Base-by-base conservation (phyloP, 2,888 invertebrate genomes). In the Yponomeuta evonymella region DNA sequence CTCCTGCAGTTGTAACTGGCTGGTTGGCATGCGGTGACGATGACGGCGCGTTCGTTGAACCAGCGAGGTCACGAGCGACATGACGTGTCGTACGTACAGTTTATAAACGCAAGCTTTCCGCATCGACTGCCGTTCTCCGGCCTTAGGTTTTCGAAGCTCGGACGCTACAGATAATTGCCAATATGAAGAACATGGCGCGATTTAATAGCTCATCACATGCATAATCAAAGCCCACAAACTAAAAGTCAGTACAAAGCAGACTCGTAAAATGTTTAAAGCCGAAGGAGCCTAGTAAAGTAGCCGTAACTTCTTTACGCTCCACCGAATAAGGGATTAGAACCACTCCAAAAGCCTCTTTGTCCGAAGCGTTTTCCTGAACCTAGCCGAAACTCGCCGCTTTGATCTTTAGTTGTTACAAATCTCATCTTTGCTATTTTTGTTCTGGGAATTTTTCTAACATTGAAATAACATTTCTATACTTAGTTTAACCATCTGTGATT, bases 41-140 rank as follows among this genome's bases (percentile, higher is more conserved):
- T 87, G 88, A 86, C 87, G 87, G 78, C 78, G 82, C 90, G 91
- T 89, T 86, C 91, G 87, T 91, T 92, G 91, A 91, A 89, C 91
- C 85, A 83, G 73, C 85, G 91, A 89, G 91, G 90, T 91, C 91
- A 91, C 87, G 89, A 90, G 86, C 90, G 88, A 75, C 80, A 82
- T 88, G 87, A 87, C 87, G 87, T 83, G 84, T 80, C 79, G 78
- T 73, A 80, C 78, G 11, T 58, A 58, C 33, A 29, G 9, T 58
- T 80, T 81, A 80, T 80, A 77, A 82, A 82, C 80, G 80, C 82
- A 81, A 71, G 79, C 79, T 81, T 73, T 75, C 72, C 75, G 71
- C 51, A 58, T 15, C 51, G 51, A 15, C 66, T 71, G 71, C 66
- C 63, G 71, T 66, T 71, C 29, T 65, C 65, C 15, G 51, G 51